A percentile compares a stretch with the other conserved stretches of the same genome.
Conservation (phyloP, 2,113 vertebrate species). For the Mystacornis crossleyi region DNA sequence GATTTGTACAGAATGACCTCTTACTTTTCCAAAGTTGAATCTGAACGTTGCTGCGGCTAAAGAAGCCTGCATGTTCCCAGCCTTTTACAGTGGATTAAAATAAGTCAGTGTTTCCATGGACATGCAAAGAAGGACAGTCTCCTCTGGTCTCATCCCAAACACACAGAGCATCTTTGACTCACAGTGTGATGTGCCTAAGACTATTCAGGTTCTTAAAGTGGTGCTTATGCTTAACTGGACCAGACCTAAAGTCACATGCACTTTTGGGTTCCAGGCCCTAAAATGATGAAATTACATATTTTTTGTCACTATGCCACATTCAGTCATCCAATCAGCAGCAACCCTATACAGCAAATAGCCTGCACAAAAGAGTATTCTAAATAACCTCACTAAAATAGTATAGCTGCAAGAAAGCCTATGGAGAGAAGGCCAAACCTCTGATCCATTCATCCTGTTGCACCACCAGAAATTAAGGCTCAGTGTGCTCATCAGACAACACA, state of each 20-base stretch:
- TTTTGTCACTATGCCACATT: neutral
- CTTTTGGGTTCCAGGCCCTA: neutral
- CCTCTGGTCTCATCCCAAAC: neutral
- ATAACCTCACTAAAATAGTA: neutral
- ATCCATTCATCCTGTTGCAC: neutral
- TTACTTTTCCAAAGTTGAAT: neutral
- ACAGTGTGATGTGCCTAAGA: neutral
- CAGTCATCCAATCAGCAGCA: neutral
- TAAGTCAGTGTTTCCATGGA: neutral
- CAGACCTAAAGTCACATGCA: neutral
- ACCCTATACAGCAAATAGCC: neutral
- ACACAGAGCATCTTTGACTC: neutral
- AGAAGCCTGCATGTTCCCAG: neutral
- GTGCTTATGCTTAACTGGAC: neutral
- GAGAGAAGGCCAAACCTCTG: neutral
- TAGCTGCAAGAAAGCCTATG: neutral
- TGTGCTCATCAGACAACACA: neutral
- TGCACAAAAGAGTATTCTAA: neutral
- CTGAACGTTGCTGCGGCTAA: neutral
- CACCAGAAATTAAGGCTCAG: slow-evolving; percentile 35
- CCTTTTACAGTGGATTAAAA: neutral
- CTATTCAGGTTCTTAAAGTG: neutral
- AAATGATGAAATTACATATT: neutral
- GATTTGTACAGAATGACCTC: neutral
- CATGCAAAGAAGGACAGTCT: neutral